Conservation (phyloP, 2,888 invertebrate species). For the Rhynchonema sp. region DNA sequence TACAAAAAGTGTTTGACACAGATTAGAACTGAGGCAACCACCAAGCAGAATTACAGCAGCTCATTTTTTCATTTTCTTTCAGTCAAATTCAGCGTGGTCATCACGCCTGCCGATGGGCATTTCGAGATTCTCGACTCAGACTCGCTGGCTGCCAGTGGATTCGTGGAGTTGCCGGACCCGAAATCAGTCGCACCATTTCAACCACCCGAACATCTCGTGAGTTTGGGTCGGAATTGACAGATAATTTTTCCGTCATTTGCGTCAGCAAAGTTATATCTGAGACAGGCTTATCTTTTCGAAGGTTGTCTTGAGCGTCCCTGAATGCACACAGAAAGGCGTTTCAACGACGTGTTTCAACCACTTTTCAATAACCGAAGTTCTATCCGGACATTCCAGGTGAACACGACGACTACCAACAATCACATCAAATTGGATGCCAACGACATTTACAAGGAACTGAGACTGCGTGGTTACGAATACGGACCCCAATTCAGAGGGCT, state of each 20-base stretch:
- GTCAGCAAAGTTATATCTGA: too few relatives aligned
- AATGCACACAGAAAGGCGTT: too few relatives aligned
- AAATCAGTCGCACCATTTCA: too few relatives aligned
- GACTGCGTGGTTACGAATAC: constrained; percentile 24
- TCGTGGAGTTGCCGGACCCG: too few relatives aligned
- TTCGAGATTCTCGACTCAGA: constrained; percentile 26
- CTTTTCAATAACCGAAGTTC: constrained; percentile 4
- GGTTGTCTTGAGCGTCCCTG: too few relatives aligned
- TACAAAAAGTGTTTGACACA: too few relatives aligned
- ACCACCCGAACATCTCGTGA: too few relatives aligned
- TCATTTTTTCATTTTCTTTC: too few relatives aligned
- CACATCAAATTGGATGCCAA: constrained; percentile 20
- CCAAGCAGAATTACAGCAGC: neutral
- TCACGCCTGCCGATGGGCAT: constrained; percentile 22
- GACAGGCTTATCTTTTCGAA: too few relatives aligned
- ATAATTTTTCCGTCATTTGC: too few relatives aligned
- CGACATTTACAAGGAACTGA: constrained; percentile 28
- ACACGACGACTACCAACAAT: constrained; percentile 16
- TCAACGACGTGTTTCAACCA: constrained; percentile 25
- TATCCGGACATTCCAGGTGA: constrained; percentile 6
- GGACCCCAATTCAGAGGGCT: constrained; percentile 21
- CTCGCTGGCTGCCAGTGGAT: constrained; percentile 23
- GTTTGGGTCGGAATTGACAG: too few relatives aligned
- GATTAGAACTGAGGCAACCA: too few relatives aligned
- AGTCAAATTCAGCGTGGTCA: constrained; percentile 24